Percentiles rank a stretch among this genome's conserved stretches.
These are phyloP conservation scores for Drosophila anceps DNA, from an alignment of 2,888 invertebrate species.

Conservation along the genomic window DNA sequence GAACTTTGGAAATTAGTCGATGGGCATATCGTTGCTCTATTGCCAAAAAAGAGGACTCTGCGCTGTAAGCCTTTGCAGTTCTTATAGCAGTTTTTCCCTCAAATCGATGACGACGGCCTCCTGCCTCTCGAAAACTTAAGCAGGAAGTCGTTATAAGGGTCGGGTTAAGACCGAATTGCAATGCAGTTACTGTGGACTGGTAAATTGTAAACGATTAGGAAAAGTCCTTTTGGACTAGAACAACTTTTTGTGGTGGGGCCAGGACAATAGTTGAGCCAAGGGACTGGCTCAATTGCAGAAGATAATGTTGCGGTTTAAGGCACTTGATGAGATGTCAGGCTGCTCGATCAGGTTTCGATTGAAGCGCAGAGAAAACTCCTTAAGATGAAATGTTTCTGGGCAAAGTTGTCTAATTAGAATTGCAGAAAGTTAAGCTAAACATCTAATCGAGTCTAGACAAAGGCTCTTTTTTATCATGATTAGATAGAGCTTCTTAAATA, in stretches of 20 bases:
- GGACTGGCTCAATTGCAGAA: not conserved
- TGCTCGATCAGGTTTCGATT: not conserved
- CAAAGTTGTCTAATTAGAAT: not conserved
- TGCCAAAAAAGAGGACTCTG: slow-evolving; percentile 21
- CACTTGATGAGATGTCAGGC: not conserved
- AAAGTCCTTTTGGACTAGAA: not conserved
- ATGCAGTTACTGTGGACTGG: slow-evolving; percentile 30
- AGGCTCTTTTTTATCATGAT: no score
- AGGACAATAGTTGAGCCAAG: slow-evolving; percentile 1
- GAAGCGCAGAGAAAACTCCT: not conserved
- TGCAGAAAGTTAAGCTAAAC: not conserved
- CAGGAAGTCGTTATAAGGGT: slow-evolving; percentile 78
- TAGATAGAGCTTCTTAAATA: no score
- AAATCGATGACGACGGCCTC: slow-evolving; percentile 62
- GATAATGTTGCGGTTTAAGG: not conserved
- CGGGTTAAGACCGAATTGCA: slow-evolving; percentile 53
- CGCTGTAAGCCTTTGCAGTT: slow-evolving; percentile 51
- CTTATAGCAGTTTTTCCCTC: slow-evolving; percentile 53
- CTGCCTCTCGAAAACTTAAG: slow-evolving; percentile 59
- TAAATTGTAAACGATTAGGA: slow-evolving; percentile 24
- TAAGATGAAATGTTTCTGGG: not conserved
- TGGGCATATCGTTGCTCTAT: slow-evolving; percentile 47
- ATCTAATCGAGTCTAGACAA: no score
- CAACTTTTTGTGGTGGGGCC: not conserved
- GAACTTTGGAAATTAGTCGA: slow-evolving; percentile 80